phyloP scores from a whole-genome alignment of 30 jellyfish, hydroid and myxozoan genomes.

The Clytia hemisphaerica region DNA sequence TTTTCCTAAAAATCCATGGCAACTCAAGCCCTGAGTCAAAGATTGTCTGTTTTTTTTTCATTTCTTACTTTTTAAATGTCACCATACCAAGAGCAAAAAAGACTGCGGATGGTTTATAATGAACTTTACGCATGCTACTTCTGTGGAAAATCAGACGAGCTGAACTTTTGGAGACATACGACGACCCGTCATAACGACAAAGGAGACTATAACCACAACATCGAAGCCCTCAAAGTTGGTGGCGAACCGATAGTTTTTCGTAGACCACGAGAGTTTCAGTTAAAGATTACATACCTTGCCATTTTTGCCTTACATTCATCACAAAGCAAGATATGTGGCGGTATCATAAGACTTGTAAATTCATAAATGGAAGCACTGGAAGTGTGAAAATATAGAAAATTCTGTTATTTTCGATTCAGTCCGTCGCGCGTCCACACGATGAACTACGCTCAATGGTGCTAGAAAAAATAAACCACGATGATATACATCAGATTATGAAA shows the following conservation, averaged over 20 bases:
- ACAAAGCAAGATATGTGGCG: conserved; percentile 51
- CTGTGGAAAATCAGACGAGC: conserved; percentile 17
- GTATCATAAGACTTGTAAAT: conserved; percentile 20
- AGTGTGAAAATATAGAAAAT: conserved; percentile 5
- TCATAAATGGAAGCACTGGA: not conserved
- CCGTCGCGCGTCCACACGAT: conserved; percentile 3
- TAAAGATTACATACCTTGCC: conserved; percentile 33
- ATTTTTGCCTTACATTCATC: conserved; percentile 32
- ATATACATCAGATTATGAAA: not conserved
- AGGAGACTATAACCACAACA: conserved; percentile 35
- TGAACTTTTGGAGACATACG: conserved; percentile 27
- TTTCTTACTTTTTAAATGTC: not conserved
- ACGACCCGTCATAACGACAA: conserved; percentile 25
- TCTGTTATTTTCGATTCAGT: conserved; percentile 24
- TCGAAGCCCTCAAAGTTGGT: conserved; percentile 27
- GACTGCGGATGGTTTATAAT: conserved; percentile 14
- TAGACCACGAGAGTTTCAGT: conserved; percentile 5
- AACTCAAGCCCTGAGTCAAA: no score
- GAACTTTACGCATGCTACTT: conserved; percentile 9
- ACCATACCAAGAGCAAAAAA: conserved; percentile 10
- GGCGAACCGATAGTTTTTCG: conserved; percentile 36
- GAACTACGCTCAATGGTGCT: not conserved
- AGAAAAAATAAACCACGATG: conserved; percentile 30
- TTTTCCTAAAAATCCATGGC: no score
- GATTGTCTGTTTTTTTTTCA: no score